Base-by-base conservation (phyloP, 2,888 invertebrate genomes). In the Drosophila paranaensis region DNA sequence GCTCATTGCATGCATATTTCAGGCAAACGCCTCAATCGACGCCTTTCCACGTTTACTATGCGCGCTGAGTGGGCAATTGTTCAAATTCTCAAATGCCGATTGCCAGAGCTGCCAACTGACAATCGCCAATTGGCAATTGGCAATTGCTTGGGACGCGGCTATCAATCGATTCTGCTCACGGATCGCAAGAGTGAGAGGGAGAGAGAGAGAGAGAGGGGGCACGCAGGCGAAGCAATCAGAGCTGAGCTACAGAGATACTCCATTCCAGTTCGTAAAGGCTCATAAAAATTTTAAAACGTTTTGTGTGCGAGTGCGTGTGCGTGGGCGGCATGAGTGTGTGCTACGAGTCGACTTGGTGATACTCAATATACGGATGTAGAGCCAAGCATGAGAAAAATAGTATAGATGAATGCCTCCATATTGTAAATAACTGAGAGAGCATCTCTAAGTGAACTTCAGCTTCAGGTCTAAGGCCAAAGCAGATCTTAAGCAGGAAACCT, bases 271-370 rank as follows among this genome's bases (percentile, higher is more conserved):
- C 42, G 67, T 62, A 76, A 64, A 67, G 74, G 71, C 75, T 84
- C 84, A 86, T 88, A 86, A 90, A 91, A 91, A 58, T 82, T 89
- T 72, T 76, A 89, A 90, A 90, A 77, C 74, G 71, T 71, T 82
- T 82, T 68, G 55, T 46, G 25, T 53, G 48, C 37, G 56, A n/a
- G 37, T 55, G 30, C 11, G 55, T 25, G 53, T 13, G 16, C 13
- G 16, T 54, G 25, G 27, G 30, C 20, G n/a, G 14, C 3, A 13
- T 25, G 45, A 8, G 8, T 3, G 14, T 45, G 14, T 14, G 20
- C 20, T 16, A 9, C 2, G 11, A 73, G 68, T 58, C 74, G 68
- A 78, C 74, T 51, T 4, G 2, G 55, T 20, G 42, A 73, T 64
- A 75, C 74, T 45, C 71, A 16, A 54, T 0, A 14, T 39, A 6